Conservation (phyloP, 2,113 vertebrate genomes). For the Scomber colias region DNA sequence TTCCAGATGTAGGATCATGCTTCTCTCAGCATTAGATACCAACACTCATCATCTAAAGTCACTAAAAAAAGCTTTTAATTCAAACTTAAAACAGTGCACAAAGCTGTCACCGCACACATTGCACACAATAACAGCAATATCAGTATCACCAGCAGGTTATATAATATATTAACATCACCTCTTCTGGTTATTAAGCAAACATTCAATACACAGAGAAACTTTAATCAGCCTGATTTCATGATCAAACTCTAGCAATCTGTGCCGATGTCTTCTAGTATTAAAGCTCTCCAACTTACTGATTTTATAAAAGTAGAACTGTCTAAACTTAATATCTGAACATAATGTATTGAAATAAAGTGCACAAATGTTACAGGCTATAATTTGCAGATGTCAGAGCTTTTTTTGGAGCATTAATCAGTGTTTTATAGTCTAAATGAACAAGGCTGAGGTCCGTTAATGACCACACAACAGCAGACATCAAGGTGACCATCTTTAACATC, state of each 20-base stretch:
- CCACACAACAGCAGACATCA: too few species aligned
- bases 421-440: too few species aligned
- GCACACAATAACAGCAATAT: too few species aligned
- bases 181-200: neutral
- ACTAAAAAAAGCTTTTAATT: too few species aligned
- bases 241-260: neutral
- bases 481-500: too few species aligned
- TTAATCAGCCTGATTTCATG: neutral
- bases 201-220: neutral
- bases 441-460: too few species aligned
- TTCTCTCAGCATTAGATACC: neutral
- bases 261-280: neutral
- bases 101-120: neutral
- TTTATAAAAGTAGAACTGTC: neutral
- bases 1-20: neutral
- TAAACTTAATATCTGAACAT: too few species aligned
- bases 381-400: too few species aligned
- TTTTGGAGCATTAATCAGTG: too few species aligned
- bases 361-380: too few species aligned
- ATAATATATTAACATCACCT: neutral
- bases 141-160: slow-evolving; percentile 10
- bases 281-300: neutral
- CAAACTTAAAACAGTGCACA: neutral
- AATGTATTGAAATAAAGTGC: too few species aligned
- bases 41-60: neutral